A percentile compares a stretch with the other conserved stretches of the same genome.
Conservation (phyloP, 2,797 vertebrate genomes). For the Phylloscopus collybita region DNA sequence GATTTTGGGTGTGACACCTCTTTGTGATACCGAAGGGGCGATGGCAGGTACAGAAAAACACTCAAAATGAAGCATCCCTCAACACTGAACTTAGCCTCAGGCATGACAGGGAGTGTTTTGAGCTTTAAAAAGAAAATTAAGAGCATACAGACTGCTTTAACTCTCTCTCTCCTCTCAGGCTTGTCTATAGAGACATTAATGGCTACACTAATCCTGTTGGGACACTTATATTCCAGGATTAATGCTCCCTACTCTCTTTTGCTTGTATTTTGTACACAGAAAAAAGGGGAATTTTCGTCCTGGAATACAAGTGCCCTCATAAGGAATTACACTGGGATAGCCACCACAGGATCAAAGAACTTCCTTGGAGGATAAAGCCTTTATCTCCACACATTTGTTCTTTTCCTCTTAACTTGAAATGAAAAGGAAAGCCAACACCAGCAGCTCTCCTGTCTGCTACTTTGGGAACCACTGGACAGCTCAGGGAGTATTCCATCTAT, state of each 20-base stretch:
- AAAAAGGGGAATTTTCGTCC: background rate
- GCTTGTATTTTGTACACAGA: background rate
- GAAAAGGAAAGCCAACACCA: background rate
- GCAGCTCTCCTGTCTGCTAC: background rate
- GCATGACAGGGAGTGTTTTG: background rate
- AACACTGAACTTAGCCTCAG: background rate
- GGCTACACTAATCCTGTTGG: background rate
- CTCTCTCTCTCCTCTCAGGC: background rate
- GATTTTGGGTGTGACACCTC: background rate
- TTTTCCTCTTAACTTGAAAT: background rate
- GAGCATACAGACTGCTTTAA: background rate
- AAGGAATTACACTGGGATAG: background rate
- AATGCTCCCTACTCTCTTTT: background rate
- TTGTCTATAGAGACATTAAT: background rate
- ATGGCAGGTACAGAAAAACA: background rate
- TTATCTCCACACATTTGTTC: slow-evolving; percentile 27
- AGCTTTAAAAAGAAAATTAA: background rate
- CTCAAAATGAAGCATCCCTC: background rate
- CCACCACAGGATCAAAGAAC: slow-evolving; percentile 7
- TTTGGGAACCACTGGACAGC: background rate
- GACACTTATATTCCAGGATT: background rate
- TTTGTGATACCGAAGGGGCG: background rate
- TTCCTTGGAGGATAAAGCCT: slow-evolving; percentile 10
- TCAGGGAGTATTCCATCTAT: background rate
- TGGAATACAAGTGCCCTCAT: background rate